phyloP scores from a whole-genome alignment of 2,797 vertebrate genomes.

The Xenops minutus region DNA sequence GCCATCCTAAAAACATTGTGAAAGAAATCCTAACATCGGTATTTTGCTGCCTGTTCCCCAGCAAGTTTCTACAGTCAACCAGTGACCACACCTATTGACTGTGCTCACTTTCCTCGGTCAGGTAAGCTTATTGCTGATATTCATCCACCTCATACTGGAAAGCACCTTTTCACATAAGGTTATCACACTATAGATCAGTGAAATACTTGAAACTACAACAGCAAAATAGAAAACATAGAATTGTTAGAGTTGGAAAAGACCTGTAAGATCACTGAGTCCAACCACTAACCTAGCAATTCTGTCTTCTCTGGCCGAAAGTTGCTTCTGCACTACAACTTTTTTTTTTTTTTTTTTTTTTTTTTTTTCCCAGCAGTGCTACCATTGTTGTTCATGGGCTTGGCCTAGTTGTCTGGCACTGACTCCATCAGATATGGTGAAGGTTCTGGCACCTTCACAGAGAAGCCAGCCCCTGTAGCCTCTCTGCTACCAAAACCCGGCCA shows the following conservation, averaged over 20 bases:
- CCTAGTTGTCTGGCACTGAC: not conserved
- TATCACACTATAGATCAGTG: fast-evolving
- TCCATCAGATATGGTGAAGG: not conserved
- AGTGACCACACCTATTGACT: too few relatives aligned
- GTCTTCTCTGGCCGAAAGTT: not conserved
- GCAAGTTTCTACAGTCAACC: not conserved
- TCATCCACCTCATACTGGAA: not conserved
- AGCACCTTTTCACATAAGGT: not conserved
- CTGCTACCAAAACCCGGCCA: not conserved
- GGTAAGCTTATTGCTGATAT: too few relatives aligned
- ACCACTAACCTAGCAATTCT: not conserved
- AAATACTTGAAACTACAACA: not conserved
- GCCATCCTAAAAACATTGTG: fast-evolving
- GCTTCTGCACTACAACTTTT: not conserved
- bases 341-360: not conserved
- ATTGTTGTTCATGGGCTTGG: not conserved
- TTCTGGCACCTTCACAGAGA: not conserved
- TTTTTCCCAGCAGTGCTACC: too few relatives aligned
- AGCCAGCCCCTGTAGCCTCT: not conserved
- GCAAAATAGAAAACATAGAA: too few relatives aligned
- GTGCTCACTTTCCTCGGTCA: not conserved
- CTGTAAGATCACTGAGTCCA: not conserved
- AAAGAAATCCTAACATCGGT: not conserved
- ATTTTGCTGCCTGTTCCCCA: not conserved
- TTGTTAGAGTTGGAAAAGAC: not conserved